These are phyloP conservation scores for Hybognathus amarus DNA, from an alignment of 2,797 vertebrate genomes.

Conservation along the genomic window DNA sequence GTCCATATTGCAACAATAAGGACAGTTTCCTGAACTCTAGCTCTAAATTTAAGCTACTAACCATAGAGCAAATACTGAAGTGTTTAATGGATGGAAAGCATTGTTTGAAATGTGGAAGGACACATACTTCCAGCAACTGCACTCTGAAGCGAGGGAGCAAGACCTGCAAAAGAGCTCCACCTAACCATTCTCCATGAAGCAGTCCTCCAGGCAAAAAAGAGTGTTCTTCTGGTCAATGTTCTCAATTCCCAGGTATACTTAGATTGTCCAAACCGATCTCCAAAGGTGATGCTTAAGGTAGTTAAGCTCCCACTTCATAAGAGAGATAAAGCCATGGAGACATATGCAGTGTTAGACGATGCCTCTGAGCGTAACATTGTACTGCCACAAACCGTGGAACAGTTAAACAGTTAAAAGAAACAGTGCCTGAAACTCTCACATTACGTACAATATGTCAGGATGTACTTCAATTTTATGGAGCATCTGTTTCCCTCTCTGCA, in stretches of 20 bases:
- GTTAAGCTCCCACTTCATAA: background rate
- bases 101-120: background rate
- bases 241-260: background rate
- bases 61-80: background rate
- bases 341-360: background rate
- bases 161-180: background rate
- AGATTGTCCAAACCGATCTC: background rate
- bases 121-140: background rate
- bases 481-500: background rate
- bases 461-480: background rate
- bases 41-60: background rate
- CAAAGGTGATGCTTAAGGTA: background rate
- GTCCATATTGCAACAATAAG: background rate
- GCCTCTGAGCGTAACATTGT: background rate
- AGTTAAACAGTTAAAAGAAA: no score
- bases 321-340: background rate
- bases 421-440: background rate
- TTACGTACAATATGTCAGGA: background rate
- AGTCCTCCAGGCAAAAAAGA: background rate
- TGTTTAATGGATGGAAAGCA: background rate
- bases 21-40: background rate
- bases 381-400: background rate
- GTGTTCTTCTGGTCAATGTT: constrained; percentile 4
- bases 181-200: background rate
- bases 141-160: background rate